Evolutionary conservation across 2,888 invertebrate genomes (phyloP).

Genomic region (Heliconius erato): DNA sequence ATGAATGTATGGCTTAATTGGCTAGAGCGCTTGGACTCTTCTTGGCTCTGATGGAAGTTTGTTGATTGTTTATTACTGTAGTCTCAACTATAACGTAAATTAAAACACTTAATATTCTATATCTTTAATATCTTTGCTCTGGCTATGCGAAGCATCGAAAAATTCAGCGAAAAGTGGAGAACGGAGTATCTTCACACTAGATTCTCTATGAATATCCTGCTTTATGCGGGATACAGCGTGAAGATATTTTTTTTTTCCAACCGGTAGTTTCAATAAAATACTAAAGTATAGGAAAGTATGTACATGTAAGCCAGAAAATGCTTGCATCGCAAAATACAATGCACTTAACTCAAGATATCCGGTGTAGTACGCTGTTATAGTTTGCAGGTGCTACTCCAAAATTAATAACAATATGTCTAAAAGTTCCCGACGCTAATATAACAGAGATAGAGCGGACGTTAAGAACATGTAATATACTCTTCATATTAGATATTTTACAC

Average conservation of each 20-base stretch:
- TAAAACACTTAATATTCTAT: too few relatives aligned
- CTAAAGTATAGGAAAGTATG: background rate
- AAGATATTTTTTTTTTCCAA: background rate
- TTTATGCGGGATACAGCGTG: background rate
- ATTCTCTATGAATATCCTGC: background rate
- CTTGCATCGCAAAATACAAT: background rate
- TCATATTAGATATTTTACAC: background rate
- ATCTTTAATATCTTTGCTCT: too few relatives aligned
- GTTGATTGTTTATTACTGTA: too few relatives aligned
- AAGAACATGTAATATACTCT: background rate
- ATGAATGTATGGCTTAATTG: too few relatives aligned
- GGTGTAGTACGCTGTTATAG: background rate
- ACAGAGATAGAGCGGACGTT: background rate
- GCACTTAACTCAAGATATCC: constrained; percentile 16
- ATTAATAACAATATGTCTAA: constrained; percentile 26
- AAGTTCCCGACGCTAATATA: background rate
- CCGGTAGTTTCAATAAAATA: background rate
- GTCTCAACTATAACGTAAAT: too few relatives aligned
- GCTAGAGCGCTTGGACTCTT: too few relatives aligned
- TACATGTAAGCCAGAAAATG: background rate
- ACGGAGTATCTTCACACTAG: too few relatives aligned
- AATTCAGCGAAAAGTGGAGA: too few relatives aligned
- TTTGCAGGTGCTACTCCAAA: constrained; percentile 29
- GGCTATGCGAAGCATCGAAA: too few relatives aligned
- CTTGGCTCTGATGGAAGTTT: too few relatives aligned